phyloP scores from a whole-genome alignment of 2,888 invertebrate genomes.

The Eristalis arbustorum region DNA sequence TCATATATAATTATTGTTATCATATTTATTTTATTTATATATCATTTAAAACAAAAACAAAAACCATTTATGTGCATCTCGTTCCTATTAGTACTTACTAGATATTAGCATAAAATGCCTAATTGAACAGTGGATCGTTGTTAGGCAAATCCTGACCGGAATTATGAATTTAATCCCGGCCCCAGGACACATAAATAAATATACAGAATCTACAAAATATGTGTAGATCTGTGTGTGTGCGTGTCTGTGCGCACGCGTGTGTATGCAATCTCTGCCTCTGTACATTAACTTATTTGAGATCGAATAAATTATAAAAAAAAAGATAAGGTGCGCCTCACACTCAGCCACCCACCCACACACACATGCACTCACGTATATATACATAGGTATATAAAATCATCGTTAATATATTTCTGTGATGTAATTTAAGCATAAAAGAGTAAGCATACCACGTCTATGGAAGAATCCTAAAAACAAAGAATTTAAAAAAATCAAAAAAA shows the following conservation, averaged over 20 bases:
- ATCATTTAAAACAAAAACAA: too few species aligned
- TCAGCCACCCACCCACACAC: background rate
- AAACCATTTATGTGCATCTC: conserved; percentile 47
- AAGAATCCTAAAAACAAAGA: conserved; percentile 10
- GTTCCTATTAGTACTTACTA: conserved; percentile 69
- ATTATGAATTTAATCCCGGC: conserved; percentile 23
- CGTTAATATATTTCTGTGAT: conserved; percentile 64
- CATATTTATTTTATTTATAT: conserved; percentile 66
- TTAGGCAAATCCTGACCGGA: conserved; percentile 7
- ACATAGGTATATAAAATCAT: background rate
- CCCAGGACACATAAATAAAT: background rate
- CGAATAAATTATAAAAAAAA: background rate
- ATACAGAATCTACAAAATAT: conserved; percentile 12
- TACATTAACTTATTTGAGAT: background rate
- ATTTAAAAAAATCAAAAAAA: conserved; percentile 12
- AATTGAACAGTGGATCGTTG: background rate
- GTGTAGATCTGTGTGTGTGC: background rate
- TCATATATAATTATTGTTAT: conserved; percentile 18
- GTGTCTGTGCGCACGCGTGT: background rate
- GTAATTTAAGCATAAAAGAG: conserved; percentile 58
- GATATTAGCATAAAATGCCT: conserved; percentile 10
- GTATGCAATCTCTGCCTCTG: too few species aligned
- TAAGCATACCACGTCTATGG: conserved; percentile 7
- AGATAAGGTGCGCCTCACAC: background rate
- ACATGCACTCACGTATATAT: background rate